Evolutionary conservation across 2,797 vertebrate genomes (phyloP).

Genomic region (Sarcoramphus papa): DNA sequence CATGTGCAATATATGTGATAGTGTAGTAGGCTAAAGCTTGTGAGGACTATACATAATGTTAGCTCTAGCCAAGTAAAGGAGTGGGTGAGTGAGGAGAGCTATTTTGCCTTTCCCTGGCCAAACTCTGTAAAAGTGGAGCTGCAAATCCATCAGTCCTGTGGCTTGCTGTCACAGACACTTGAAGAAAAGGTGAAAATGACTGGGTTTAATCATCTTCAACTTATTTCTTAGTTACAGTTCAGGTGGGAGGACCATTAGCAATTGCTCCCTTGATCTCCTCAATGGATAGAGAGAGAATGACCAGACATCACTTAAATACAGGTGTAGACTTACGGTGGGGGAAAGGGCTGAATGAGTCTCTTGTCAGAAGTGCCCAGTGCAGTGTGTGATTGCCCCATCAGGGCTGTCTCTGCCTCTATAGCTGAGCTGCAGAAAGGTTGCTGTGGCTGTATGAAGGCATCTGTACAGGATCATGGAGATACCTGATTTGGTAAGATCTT

Average conservation of each 20-base stretch:
- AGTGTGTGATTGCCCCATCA: too few species aligned
- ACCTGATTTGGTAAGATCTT: background rate
- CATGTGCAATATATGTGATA: fast-evolving
- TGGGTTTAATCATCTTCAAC: background rate
- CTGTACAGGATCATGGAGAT: background rate
- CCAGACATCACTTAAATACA: background rate
- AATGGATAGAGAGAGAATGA: background rate
- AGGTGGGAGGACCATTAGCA: background rate
- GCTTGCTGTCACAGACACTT: background rate
- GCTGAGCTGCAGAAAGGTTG: background rate
- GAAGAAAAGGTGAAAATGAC: background rate
- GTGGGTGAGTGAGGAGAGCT: background rate
- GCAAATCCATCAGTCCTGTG: background rate
- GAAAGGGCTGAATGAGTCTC: background rate
- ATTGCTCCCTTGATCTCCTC: background rate
- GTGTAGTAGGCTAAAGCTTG: background rate
- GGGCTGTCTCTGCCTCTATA: background rate
- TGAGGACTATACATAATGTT: too few species aligned
- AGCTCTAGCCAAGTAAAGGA: background rate
- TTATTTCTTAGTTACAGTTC: background rate
- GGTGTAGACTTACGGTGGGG: background rate
- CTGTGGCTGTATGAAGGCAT: background rate
- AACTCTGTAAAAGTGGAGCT: background rate
- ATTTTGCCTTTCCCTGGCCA: background rate
- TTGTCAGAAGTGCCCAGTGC: background rate